Conservation (phyloP, 2,888 invertebrate species). For the Xestoiulus laeticollis region DNA sequence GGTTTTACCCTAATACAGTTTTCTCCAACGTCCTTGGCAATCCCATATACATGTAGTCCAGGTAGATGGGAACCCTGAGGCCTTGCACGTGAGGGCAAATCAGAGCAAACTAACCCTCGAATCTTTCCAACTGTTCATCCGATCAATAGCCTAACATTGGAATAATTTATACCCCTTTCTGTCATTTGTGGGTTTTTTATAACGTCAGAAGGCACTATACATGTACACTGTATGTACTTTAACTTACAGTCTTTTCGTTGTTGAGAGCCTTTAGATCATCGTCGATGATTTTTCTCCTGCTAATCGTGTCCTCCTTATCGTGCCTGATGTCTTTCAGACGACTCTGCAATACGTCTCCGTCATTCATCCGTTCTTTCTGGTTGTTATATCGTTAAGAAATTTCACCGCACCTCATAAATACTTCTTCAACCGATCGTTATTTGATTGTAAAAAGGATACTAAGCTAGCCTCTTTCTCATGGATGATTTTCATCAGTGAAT, state of each 20-base stretch:
- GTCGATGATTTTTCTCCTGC: constrained; percentile 47
- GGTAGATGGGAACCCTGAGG: no score
- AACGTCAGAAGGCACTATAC: no score
- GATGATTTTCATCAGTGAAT: constrained; percentile 45
- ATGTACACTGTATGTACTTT: no score
- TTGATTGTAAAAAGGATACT: constrained; percentile 51
- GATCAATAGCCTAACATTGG: no score
- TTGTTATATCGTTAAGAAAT: neutral
- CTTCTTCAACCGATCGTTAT: neutral
- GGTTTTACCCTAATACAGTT: no score
- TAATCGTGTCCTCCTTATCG: constrained; percentile 51
- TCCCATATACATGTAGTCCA: no score
- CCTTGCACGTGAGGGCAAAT: no score
- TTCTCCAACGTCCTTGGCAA: no score
- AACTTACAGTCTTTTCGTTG: constrained; percentile 40
- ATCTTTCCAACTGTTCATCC: no score
- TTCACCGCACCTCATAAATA: neutral
- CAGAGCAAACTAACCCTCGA: no score
- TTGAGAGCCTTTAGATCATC: constrained; percentile 47
- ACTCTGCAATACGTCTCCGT: constrained; percentile 24
- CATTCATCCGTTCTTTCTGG: constrained; percentile 42
- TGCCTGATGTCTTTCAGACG: constrained; percentile 47
- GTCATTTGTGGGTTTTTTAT: no score
- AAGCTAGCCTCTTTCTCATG: constrained; percentile 42
- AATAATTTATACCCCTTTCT: no score